These are phyloP conservation scores for Eilema griseolum DNA, from an alignment of 2,888 invertebrate species.

Conservation along the genomic window DNA sequence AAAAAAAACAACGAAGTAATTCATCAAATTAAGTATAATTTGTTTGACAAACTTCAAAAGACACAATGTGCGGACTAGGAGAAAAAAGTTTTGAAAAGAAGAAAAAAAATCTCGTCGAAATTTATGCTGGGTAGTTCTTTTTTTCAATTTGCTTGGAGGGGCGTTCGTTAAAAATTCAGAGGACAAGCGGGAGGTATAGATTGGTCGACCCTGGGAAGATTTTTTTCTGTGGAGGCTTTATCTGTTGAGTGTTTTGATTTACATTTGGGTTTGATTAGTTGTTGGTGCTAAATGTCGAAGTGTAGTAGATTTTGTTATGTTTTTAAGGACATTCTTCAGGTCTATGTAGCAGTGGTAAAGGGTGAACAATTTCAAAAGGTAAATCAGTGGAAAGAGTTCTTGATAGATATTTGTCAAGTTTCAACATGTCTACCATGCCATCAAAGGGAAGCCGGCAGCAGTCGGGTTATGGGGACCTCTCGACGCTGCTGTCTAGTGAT, in stretches of 20 bases:
- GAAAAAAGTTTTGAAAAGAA: conserved; percentile 38
- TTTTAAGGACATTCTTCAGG: background rate
- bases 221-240: conserved; percentile 39
- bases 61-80: conserved; percentile 45
- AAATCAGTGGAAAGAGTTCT: too few species aligned
- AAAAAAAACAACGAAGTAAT: conserved; percentile 44
- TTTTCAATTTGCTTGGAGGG: conserved; percentile 72
- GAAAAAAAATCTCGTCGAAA: conserved; percentile 64
- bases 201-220: conserved; percentile 40
- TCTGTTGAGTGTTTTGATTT: conserved; percentile 49
- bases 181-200: conserved; percentile 50
- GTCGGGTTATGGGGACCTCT: too few species aligned
- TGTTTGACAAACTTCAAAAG: conserved; percentile 62
- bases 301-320: background rate
- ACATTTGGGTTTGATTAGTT: conserved; percentile 35
- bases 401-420: too few species aligned
- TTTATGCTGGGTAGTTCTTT: conserved; percentile 74
- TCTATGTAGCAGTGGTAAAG: too few species aligned
- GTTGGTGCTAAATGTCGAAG: background rate
- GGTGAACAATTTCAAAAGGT: too few species aligned
- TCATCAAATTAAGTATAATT: conserved; percentile 65
- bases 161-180: conserved; percentile 62
- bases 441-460: too few species aligned
- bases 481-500: too few species aligned
- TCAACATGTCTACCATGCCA: too few species aligned